phyloP scores from a whole-genome alignment of 2,888 invertebrate genomes.

The Drosophila eohydei region DNA sequence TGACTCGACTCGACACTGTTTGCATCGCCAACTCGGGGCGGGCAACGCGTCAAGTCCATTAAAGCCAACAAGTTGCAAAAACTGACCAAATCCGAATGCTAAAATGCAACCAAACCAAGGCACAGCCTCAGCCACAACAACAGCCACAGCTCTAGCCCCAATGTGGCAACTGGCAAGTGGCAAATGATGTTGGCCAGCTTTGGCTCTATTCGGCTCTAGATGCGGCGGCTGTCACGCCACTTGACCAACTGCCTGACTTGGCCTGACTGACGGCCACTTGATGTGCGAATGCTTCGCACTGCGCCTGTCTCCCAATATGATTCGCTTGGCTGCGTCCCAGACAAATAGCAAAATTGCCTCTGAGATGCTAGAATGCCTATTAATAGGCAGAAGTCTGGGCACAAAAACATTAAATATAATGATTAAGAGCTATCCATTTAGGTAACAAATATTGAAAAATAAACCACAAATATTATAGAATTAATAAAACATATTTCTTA shows the following conservation, averaged over 20 bases:
- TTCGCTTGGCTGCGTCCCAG: constrained; percentile 16
- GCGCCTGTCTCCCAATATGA: constrained; percentile 22
- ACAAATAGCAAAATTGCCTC: background rate
- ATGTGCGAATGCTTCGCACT: constrained; percentile 37
- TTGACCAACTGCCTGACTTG: constrained; percentile 55
- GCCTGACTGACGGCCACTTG: constrained; percentile 25
- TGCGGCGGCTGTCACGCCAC: constrained; percentile 64
- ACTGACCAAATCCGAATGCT: constrained; percentile 63
- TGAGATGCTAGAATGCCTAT: background rate
- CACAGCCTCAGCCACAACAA: constrained; percentile 4
- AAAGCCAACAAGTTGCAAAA: constrained; percentile 69
- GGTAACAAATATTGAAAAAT: background rate
- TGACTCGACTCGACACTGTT: constrained; percentile 6
- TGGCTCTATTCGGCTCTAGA: constrained; percentile 24
- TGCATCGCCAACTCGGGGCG: constrained; percentile 43
- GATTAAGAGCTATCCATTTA: background rate
- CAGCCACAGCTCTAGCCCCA: background rate
- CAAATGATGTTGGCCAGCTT: constrained; percentile 57
- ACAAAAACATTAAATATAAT: background rate
- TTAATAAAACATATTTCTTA: too few relatives aligned
- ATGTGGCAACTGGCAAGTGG: constrained; percentile 60
- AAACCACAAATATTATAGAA: too few relatives aligned
- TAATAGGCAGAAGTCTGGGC: background rate
- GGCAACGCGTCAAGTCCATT: constrained; percentile 60
- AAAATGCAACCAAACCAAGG: constrained; percentile 37